Evolutionary conservation across 2,888 invertebrate genomes (phyloP).

Genomic region (Opisthograptis luteolata): DNA sequence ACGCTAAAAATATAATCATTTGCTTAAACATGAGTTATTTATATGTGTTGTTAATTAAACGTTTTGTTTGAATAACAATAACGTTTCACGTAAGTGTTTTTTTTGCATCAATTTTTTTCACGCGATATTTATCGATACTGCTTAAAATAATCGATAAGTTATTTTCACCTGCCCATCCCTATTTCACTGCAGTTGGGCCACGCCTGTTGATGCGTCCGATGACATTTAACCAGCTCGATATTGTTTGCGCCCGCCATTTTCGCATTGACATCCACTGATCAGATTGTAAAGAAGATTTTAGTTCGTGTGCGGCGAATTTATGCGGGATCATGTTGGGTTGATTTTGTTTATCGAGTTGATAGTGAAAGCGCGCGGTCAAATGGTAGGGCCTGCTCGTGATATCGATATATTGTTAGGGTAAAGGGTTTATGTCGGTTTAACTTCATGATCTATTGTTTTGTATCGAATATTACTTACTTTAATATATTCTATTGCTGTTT

Average conservation of each 20-base stretch:
- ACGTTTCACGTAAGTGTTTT: no score
- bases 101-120: no score
- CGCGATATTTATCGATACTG: no score
- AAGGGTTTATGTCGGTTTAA: slow-evolving; percentile 20
- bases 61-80: no score
- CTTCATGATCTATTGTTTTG: slow-evolving; percentile 25
- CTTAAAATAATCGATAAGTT: no score
- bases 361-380: slow-evolving; percentile 45
- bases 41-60: no score
- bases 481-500: slow-evolving; percentile 15
- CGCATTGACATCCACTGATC: slow-evolving; percentile 62
- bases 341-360: slow-evolving; percentile 48
- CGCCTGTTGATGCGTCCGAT: slow-evolving; percentile 60
- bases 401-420: slow-evolving; percentile 19
- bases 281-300: slow-evolving; percentile 44
- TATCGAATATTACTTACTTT: slow-evolving; percentile 10
- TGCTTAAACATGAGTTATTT: no score
- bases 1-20: no score
- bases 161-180: no score
- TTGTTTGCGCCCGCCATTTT: slow-evolving; percentile 55
- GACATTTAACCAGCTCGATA: slow-evolving; percentile 62
- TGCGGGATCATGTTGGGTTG: slow-evolving; percentile 51
- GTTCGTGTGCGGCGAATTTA: slow-evolving; percentile 46
- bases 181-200: slow-evolving; percentile 32
- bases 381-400: slow-evolving; percentile 34